phyloP scores from a whole-genome alignment of 1,140 invertebrate species.

The Brachystomella parvula region DNA sequence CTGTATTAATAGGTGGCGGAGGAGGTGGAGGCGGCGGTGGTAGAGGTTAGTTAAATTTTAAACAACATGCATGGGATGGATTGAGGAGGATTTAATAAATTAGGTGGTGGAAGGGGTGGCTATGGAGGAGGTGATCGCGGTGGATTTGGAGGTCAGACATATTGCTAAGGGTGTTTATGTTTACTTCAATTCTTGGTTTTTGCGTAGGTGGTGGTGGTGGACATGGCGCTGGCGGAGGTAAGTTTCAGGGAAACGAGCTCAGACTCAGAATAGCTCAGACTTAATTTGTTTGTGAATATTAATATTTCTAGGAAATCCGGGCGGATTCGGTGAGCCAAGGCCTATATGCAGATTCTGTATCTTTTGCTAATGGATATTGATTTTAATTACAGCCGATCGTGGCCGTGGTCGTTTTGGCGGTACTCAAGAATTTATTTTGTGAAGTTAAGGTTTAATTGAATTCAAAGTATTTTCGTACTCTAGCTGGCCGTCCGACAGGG shows the following conservation, averaged over 20 bases:
- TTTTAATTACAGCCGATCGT: not conserved
- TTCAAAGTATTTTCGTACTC: not conserved
- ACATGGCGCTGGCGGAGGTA: not conserved
- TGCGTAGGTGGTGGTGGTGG: constrained; percentile 3
- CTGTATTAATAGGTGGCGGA: not conserved
- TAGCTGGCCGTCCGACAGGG: not conserved
- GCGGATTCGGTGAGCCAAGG: not conserved
- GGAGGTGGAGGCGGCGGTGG: not conserved
- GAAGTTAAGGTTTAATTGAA: not conserved
- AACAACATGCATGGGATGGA: not conserved
- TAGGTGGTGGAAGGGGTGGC: not conserved
- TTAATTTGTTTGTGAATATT: not conserved
- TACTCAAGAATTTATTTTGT: not conserved
- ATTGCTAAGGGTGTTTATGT: not conserved
- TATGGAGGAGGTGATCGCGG: constrained; percentile 9
- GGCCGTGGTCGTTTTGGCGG: not conserved
- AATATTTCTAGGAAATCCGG: not conserved
- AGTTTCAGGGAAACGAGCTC: not conserved
- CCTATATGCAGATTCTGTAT: not conserved
- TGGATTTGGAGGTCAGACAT: not conserved
- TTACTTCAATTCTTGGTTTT: not conserved
- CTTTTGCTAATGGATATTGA: not conserved
- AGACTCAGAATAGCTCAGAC: not conserved
- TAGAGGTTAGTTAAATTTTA: not conserved
- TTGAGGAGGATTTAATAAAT: constrained; percentile 10